phyloP scores from a whole-genome alignment of 2,888 invertebrate genomes.

The Teleiodes luculella region DNA sequence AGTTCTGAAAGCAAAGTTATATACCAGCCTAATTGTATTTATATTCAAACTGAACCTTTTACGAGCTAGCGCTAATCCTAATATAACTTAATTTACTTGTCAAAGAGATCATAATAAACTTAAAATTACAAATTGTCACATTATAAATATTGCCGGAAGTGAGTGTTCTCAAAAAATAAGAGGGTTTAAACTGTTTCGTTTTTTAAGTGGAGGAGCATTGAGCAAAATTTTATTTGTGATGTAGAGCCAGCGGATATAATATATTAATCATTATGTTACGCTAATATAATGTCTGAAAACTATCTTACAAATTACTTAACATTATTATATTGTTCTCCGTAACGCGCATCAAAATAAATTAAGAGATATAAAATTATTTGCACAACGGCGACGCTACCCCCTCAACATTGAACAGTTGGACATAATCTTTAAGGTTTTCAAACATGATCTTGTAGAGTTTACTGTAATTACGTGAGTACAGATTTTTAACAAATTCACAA shows the following conservation, averaged over 20 bases:
- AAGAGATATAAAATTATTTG: constrained; percentile 60
- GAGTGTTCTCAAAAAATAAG: constrained; percentile 8
- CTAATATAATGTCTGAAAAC: constrained; percentile 59
- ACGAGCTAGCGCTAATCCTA: constrained; percentile 45
- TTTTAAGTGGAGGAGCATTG: constrained; percentile 18
- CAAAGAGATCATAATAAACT: constrained; percentile 78
- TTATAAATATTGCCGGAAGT: constrained; percentile 51
- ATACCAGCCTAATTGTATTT: constrained; percentile 16
- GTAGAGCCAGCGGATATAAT: constrained; percentile 39
- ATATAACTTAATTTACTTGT: constrained; percentile 66
- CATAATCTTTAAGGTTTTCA: constrained; percentile 17
- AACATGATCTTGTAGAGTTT: constrained; percentile 9
- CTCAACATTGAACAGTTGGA: constrained; percentile 37
- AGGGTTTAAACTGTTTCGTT: constrained; percentile 8
- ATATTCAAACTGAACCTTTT: constrained; percentile 28
- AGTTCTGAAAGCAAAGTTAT: constrained; percentile 37
- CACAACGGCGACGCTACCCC: constrained; percentile 49
- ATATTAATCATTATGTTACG: constrained; percentile 56
- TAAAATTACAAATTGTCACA: constrained; percentile 66
- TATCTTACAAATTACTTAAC: constrained; percentile 75
- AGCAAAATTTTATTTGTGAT: constrained; percentile 52
- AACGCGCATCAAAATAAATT: constrained; percentile 63
- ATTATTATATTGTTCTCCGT: constrained; percentile 60
- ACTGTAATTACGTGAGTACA: not conserved
- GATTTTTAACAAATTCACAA: too few species aligned